These are phyloP conservation scores for Menidia beryllina DNA, from an alignment of 2,113 vertebrate species.

Conservation along the genomic window DNA sequence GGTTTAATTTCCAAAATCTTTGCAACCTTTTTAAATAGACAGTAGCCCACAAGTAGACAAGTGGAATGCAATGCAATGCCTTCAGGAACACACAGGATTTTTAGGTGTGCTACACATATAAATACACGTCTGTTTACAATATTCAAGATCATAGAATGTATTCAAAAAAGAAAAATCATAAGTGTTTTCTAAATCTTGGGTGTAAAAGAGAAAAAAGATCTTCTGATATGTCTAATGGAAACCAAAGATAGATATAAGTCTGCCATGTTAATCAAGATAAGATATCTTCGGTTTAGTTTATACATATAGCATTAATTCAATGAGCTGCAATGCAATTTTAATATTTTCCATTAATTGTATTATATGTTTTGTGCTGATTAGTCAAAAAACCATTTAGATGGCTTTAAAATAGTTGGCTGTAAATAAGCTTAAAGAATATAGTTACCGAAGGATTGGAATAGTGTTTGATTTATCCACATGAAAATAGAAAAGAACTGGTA, in stretches of 20 bases:
- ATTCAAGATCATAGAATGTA: too few species aligned
- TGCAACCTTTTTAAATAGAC: not conserved
- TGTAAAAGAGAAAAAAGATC: too few species aligned
- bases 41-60: not conserved
- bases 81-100: not conserved
- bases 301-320: not conserved
- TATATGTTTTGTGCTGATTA: too few species aligned
- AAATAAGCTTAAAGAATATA: not conserved
- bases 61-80: too few species aligned
- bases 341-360: too few species aligned
- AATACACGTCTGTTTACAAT: too few species aligned
- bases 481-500: not conserved
- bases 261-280: not conserved
- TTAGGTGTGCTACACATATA: too few species aligned
- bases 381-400: not conserved
- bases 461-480: not conserved
- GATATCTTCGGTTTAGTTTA: not conserved
- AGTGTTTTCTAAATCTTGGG: too few species aligned
- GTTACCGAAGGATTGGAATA: not conserved
- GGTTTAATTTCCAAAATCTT: conserved; percentile 1
- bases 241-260: too few species aligned
- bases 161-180: too few species aligned
- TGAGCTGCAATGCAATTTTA: not conserved
- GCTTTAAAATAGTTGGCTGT: not conserved
- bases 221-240: too few species aligned